phyloP scores from a whole-genome alignment of 2,113 vertebrate genomes.

The Parotia lawesii region DNA sequence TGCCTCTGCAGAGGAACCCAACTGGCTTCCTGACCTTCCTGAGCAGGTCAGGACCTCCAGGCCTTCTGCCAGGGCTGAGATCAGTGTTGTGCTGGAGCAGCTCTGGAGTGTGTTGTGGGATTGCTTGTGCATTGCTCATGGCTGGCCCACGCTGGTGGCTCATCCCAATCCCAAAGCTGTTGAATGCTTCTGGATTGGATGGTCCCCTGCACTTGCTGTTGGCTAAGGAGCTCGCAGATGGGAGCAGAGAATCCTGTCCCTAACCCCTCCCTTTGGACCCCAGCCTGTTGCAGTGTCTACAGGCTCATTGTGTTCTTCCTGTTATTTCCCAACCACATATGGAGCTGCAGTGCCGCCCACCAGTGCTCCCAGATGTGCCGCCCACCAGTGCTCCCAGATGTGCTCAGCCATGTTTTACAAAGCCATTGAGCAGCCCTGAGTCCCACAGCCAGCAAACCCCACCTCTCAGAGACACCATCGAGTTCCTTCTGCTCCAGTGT shows the following conservation, averaged over 20 bases:
- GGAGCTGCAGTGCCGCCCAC: background rate
- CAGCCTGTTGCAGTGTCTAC: background rate
- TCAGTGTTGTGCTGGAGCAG: background rate
- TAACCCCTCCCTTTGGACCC: background rate
- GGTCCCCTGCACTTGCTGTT: background rate
- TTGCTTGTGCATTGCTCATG: background rate
- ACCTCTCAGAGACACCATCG: fast-evolving
- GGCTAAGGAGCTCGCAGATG: background rate
- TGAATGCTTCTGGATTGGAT: background rate
- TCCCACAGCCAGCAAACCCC: background rate
- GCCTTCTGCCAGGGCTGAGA: background rate
- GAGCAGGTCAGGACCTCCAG: background rate
- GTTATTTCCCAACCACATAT: background rate
- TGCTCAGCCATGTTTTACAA: background rate
- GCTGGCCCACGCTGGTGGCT: background rate
- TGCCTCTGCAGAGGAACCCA: background rate
- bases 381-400: background rate
- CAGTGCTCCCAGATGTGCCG: background rate
- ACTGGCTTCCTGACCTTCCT: background rate
- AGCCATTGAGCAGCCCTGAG: background rate
- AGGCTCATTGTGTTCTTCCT: constrained; percentile 13
- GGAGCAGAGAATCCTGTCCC: background rate
- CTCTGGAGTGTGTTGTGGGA: background rate
- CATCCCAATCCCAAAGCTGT: background rate
- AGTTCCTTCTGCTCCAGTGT: background rate